A percentile compares a stretch with the other conserved stretches of the same genome.
Conservation (phyloP, 2,888 invertebrate species). For the Incurvaria masculella region DNA sequence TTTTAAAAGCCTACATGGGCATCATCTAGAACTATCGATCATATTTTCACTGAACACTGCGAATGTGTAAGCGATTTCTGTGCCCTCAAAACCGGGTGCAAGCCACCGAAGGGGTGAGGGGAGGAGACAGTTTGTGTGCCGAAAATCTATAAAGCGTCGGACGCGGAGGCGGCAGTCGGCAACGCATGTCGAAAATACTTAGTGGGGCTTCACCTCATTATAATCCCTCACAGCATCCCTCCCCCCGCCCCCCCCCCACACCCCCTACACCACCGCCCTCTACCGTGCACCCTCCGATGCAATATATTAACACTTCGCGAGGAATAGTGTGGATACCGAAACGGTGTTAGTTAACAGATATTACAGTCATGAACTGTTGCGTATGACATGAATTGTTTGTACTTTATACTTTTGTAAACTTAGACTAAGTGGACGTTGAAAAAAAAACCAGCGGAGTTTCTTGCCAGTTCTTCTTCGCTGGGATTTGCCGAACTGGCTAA, state of each 20-base stretch:
- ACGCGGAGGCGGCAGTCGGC: slow-evolving; percentile 39
- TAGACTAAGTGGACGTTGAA: no score
- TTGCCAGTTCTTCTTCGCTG: no score
- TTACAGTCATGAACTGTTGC: no score
- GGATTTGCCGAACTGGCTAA: no score
- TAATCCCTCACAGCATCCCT: slow-evolving; percentile 31
- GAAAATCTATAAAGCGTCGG: slow-evolving; percentile 32
- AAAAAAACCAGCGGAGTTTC: no score
- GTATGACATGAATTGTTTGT: no score
- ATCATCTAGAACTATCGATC: no score
- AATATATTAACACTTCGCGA: slow-evolving; percentile 46
- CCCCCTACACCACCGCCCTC: slow-evolving; percentile 23
- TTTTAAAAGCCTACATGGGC: no score
- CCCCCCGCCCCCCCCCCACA: slow-evolving; percentile 29
- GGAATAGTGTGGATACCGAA: not conserved
- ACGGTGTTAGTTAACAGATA: no score
- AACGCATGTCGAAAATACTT: slow-evolving; percentile 57
- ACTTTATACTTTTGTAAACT: no score
- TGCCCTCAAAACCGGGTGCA: not conserved
- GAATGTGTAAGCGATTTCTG: no score
- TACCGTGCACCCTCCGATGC: slow-evolving; percentile 23
- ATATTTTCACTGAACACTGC: no score
- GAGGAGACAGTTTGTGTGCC: not conserved
- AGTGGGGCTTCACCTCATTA: slow-evolving; percentile 54
- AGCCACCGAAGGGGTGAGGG: not conserved